Conservation (phyloP, 1,140 invertebrate species). For the Psilanteris sp. region DNA sequence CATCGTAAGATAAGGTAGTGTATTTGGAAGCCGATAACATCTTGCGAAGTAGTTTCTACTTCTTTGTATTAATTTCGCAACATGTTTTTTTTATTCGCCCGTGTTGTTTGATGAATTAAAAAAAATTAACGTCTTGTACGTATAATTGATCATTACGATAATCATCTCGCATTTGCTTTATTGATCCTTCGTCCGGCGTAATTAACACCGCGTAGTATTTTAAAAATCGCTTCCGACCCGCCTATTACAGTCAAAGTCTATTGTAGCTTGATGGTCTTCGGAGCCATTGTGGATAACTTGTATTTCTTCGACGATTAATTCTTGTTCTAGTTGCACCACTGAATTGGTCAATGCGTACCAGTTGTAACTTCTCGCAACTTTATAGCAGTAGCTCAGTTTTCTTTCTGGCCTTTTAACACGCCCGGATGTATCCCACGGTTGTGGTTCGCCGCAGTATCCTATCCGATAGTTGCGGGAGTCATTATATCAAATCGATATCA, state of each 20-base stretch:
- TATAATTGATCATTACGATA: no score
- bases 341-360: slow-evolving; percentile 11
- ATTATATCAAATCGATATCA: slow-evolving; percentile 54
- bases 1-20: slow-evolving; percentile 20
- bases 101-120: no score
- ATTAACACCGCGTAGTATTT: no score
- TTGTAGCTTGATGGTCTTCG: no score
- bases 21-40: slow-evolving; percentile 42
- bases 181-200: no score
- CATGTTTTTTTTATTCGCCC: slow-evolving; percentile 17
- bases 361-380: slow-evolving; percentile 16
- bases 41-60: slow-evolving; percentile 23
- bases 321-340: slow-evolving; percentile 1
- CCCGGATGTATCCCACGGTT: slow-evolving; percentile 48
- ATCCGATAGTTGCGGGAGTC: slow-evolving; percentile 49
- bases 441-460: slow-evolving; percentile 55
- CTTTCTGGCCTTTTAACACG: slow-evolving; percentile 40
- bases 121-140: no score
- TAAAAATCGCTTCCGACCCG: no score
- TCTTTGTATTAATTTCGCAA: slow-evolving; percentile 33
- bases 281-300: no score
- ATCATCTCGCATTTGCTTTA: no score
- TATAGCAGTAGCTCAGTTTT: slow-evolving; percentile 24
- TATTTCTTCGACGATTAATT: no score
- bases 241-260: no score